Percentiles rank a stretch among this genome's conserved stretches.
Evolutionary conservation across 53 echinoderm and acorn worm species (phyloP).

Genomic region (Temnopleurus reevesii): DNA sequence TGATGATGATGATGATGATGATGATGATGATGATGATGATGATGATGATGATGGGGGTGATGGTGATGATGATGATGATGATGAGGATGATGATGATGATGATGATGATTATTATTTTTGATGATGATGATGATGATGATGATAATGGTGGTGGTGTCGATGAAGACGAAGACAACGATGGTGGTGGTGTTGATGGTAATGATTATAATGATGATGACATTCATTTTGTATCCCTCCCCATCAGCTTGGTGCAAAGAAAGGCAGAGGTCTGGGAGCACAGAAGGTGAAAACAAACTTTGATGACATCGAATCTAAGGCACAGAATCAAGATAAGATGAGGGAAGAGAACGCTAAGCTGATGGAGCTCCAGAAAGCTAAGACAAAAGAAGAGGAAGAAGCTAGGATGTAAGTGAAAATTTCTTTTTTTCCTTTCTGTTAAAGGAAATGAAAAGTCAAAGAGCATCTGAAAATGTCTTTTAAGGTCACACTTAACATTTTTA

Average conservation of each 20-base stretch:
- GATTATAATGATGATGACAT: background rate
- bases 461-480: no score
- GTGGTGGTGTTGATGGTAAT: background rate
- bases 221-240: background rate
- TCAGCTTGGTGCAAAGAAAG: constrained; percentile 95
- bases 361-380: constrained; percentile 68
- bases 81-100: background rate
- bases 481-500: no score
- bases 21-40: background rate
- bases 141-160: background rate
- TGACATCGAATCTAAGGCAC: constrained; percentile 89
- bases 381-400: constrained; percentile 91
- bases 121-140: background rate
- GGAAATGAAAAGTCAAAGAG: no score
- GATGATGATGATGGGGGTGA: background rate
- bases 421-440: no score
- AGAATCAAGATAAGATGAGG: constrained; percentile 83
- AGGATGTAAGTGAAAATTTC: constrained; percentile 87
- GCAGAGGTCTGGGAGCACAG: constrained; percentile 84
- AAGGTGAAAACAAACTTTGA: constrained; percentile 97
- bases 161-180: background rate
- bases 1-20: constrained; percentile 5
- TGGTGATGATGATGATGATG: background rate
- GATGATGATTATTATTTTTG: background rate
- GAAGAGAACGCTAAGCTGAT: constrained; percentile 66